Conservation (phyloP, 2,113 vertebrate genomes). For the Agapornis roseicollis region DNA sequence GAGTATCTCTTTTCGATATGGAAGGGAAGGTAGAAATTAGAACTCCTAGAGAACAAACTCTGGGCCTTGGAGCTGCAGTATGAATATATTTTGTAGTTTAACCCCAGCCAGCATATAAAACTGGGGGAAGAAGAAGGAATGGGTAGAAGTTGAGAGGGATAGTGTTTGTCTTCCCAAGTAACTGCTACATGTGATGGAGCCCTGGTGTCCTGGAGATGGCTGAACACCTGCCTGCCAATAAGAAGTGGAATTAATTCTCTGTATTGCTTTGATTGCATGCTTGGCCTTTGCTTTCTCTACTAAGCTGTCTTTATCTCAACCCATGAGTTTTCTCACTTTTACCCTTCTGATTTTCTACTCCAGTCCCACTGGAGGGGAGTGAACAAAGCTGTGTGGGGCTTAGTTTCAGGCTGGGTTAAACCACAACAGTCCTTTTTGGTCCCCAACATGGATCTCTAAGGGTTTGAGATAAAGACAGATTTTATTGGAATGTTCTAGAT, state of each 20-base stretch:
- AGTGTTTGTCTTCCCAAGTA: neutral
- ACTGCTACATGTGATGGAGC: rapidly evolving
- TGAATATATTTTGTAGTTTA: neutral
- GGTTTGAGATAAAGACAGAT: neutral
- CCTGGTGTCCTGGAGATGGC: neutral
- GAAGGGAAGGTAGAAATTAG: neutral
- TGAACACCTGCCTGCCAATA: neutral
- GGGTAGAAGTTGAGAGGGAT: neutral
- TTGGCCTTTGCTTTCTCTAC: neutral
- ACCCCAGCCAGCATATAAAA: neutral
- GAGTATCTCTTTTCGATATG: neutral
- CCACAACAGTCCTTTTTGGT: neutral
- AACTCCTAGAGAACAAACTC: neutral
- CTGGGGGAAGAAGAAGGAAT: neutral
- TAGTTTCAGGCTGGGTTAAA: neutral
- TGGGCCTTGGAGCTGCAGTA: neutral
- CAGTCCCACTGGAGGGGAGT: neutral
- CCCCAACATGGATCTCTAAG: neutral
- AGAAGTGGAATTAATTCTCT: neutral
- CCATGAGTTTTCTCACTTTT: neutral
- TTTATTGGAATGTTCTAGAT: neutral
- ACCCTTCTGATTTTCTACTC: neutral
- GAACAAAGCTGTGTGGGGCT: neutral
- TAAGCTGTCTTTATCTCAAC: neutral
- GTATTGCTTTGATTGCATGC: neutral